Percentiles rank a stretch among this genome's conserved stretches.
Conservation (phyloP, 64 coral and sea anemone genomes). For the Montipora efflorescens region DNA sequence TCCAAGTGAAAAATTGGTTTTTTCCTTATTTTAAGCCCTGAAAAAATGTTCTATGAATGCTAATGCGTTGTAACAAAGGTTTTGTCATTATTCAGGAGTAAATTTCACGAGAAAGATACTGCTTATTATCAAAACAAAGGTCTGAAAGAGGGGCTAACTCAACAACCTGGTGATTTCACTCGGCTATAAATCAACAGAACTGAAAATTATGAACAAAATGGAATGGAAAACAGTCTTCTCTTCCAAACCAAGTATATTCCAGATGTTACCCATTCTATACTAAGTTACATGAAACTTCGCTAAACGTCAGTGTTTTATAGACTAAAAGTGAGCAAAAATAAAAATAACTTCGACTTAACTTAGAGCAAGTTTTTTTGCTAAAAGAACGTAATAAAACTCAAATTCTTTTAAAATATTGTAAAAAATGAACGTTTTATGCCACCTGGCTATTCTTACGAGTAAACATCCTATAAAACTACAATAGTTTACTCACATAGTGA, state of each 20-base stretch:
- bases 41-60: neutral
- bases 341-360: neutral
- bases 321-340: neutral
- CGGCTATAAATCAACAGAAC: neutral
- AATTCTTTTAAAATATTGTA: neutral
- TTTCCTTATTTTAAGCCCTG: neutral
- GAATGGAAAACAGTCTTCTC: neutral
- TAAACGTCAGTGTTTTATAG: neutral
- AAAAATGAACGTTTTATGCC: neutral
- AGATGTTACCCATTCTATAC: conserved; percentile 1
- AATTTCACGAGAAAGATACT: neutral
- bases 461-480: neutral
- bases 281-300: conserved; percentile 1
- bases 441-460: neutral
- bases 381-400: neutral
- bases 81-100: neutral
- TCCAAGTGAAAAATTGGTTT: neutral
- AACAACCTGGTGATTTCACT: conserved; percentile 18
- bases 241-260: neutral
- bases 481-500: neutral
- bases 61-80: neutral
- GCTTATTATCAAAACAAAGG: neutral
- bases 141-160: conserved; percentile 1
- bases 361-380: neutral
- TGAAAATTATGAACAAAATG: neutral